Percentiles rank a stretch among this genome's conserved stretches.
Evolutionary conservation across 2,113 vertebrate species (phyloP).

Genomic region (Bettongia penicillata): DNA sequence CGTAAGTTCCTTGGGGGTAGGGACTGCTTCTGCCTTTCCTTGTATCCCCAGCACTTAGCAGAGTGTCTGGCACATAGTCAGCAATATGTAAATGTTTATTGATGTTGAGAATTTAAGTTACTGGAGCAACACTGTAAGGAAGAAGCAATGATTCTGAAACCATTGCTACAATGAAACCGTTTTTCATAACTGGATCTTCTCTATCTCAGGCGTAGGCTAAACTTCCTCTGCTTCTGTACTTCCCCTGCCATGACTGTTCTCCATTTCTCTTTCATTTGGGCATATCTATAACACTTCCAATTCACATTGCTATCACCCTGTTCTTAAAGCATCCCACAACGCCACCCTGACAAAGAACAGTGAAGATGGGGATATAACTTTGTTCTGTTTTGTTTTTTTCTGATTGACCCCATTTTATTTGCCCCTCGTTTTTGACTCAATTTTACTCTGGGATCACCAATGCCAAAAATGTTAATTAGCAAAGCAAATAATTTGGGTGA

Average conservation of each 20-base stretch:
- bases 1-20: background rate
- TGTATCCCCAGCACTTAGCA: background rate
- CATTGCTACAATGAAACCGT: background rate
- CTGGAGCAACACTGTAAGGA: background rate
- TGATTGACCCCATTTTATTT: background rate
- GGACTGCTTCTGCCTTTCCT: background rate
- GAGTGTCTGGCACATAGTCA: background rate
- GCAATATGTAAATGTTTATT: background rate
- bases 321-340: background rate
- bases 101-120: background rate
- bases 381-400: background rate
- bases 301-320: background rate
- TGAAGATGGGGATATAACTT: background rate
- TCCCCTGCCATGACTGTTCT: background rate
- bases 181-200: background rate
- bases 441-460: conserved; percentile 65
- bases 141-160: background rate
- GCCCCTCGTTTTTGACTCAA: conserved; percentile 54
- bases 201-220: background rate
- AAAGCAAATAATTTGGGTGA: conserved; percentile 78
- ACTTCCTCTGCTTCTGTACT: background rate
- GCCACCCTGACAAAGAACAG: background rate
- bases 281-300: background rate
- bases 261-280: background rate
- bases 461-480: conserved; percentile 65